Evolutionary conservation across 2,113 vertebrate genomes (phyloP), one percentile per base, ranked within the genome.

Genomic region (Zosterops japonicus): DNA sequence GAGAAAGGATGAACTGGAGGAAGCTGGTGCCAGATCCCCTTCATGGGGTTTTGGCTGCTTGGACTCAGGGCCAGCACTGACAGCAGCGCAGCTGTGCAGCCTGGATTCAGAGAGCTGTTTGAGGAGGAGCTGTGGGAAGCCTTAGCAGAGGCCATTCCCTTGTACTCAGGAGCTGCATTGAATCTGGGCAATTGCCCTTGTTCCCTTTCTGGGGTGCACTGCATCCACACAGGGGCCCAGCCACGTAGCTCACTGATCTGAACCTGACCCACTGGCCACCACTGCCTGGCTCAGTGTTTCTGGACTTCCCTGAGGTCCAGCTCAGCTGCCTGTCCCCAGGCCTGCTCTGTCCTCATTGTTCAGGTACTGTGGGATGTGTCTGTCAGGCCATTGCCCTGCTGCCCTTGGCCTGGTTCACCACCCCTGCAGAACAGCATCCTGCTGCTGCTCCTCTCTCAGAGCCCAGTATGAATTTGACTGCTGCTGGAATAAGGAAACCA

Each of bases 161-260:
- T 82, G 68, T 42, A n/a, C 36, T 55, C 31, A 49, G 59, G 49
- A 92, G 57, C 53, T 59, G 35, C 36, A 17, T 20, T 46, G 63
- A 70, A 90, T 39, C 42, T 46, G 53, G n/a, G 23, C n/a, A 36
- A 56, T 36, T 60, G 49, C 23, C 28, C 36, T 83, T 44, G 46
- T 42, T 80, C 46, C 25, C 36, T n/a, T 15, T 25, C 64, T 44
- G 52, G 44, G 27, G 10, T 79, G 18, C 2, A 0, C 53, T 19
- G 61, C 3, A 3, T 24, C n/a, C 42, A 9, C 19, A 21, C 0
- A 0, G 13, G 14, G 29, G 12, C 57, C 35, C 39, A n/a, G 65
- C 16, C 42, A 42, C 0, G 0, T 17, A 69, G 9, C n/a, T 49
- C 47, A 39, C 11, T 18, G 39, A n/a, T 29, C 28, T 9, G 1